These are phyloP conservation scores for Phoebastria nigripes DNA, from an alignment of 2,797 vertebrate genomes.

Conservation along the genomic window DNA sequence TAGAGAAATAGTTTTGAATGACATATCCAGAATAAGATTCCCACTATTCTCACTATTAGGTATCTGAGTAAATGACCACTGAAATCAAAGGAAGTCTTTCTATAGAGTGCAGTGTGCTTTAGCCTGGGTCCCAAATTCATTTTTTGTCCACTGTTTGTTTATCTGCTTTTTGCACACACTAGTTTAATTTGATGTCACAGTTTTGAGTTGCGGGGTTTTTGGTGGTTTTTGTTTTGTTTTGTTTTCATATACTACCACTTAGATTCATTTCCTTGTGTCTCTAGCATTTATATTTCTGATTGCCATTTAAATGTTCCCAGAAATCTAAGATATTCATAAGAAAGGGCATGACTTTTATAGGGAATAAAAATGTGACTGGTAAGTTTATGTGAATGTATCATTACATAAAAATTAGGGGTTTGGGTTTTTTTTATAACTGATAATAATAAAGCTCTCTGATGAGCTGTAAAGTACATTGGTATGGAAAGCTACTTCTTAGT, in stretches of 20 bases:
- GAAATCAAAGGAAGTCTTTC: background rate
- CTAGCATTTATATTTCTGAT: conserved; percentile 3
- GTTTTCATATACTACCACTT: background rate
- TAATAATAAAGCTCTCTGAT: conserved; percentile 48
- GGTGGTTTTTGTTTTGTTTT: background rate
- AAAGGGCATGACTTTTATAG: conserved; percentile 1
- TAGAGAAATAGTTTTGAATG: background rate
- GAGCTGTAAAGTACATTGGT: conserved; percentile 23
- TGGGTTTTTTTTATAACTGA: background rate
- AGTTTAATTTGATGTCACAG: background rate
- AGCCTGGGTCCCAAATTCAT: background rate
- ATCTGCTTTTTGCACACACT: background rate
- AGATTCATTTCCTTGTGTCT: background rate
- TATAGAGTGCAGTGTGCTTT: background rate
- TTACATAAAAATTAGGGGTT: background rate
- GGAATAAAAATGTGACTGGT: conserved; percentile 18
- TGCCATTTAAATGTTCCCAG: background rate
- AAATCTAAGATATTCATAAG: conserved; percentile 42
- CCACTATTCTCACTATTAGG: background rate
- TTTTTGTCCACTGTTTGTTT: background rate
- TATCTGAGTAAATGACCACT: background rate
- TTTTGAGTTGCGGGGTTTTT: background rate
- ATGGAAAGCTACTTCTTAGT: conserved; percentile 23
- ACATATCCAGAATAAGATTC: background rate
- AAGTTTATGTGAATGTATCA: conserved; percentile 26